phyloP scores from a whole-genome alignment of 35 echinoderm and acorn worm genomes.

The Ophioderma brevispina region DNA sequence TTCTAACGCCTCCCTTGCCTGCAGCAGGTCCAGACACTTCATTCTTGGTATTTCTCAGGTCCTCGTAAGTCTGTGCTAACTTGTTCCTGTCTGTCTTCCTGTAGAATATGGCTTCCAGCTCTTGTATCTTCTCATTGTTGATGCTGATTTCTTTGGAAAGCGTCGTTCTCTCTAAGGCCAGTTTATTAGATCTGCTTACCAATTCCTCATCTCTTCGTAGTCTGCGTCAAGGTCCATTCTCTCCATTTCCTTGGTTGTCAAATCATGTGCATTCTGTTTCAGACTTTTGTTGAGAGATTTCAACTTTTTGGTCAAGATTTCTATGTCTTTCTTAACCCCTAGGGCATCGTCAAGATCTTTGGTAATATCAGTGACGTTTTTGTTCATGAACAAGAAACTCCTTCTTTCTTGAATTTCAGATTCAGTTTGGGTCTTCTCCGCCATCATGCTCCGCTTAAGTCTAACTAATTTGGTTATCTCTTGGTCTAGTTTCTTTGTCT shows the following conservation, averaged over 20 bases:
- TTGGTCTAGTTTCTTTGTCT: constrained; percentile 68
- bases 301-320: constrained; percentile 78
- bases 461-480: constrained; percentile 63
- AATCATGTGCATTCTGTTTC: constrained; percentile 73
- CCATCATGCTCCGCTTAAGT: constrained; percentile 51
- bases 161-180: constrained; percentile 84
- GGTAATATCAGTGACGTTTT: constrained; percentile 71
- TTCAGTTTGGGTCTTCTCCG: constrained; percentile 70
- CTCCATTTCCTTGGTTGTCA: constrained; percentile 68
- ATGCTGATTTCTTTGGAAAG: constrained; percentile 85
- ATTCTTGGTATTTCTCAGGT: background rate
- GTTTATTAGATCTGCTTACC: constrained; percentile 82
- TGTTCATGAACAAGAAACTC: constrained; percentile 62
- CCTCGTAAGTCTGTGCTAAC: constrained; percentile 69
- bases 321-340: constrained; percentile 83
- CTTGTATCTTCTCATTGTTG: constrained; percentile 89
- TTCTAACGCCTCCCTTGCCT: background rate
- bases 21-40: background rate
- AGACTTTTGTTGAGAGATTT: constrained; percentile 84
- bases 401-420: constrained; percentile 84
- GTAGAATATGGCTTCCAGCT: constrained; percentile 87
- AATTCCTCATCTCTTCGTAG: constrained; percentile 67
- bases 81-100: constrained; percentile 85
- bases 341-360: constrained; percentile 75
- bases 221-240: constrained; percentile 59